Conservation (phyloP, 2,888 invertebrate genomes). For the Eupithecia centaureata region DNA sequence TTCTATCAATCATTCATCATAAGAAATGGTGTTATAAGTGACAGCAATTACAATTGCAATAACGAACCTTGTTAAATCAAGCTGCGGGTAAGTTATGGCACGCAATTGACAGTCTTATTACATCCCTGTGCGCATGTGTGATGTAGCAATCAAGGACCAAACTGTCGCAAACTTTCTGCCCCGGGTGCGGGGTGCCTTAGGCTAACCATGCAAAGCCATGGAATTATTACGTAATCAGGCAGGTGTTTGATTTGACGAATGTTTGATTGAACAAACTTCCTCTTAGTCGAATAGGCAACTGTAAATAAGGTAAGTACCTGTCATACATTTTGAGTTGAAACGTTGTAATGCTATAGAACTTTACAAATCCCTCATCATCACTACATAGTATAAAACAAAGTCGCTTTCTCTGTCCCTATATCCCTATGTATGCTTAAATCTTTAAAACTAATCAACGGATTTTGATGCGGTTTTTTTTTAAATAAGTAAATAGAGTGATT, state of each 20-base stretch:
- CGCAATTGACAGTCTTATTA: constrained; percentile 4
- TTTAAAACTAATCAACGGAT: no score
- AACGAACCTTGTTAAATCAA: neutral
- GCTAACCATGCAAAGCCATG: neutral
- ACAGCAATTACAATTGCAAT: neutral
- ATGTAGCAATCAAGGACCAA: constrained; percentile 36
- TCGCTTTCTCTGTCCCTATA: no score
- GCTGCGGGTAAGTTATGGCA: neutral
- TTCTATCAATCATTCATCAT: no score
- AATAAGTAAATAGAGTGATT: no score
- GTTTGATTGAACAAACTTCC: constrained; percentile 38
- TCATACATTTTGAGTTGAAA: neutral
- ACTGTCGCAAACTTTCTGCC: constrained; percentile 40
- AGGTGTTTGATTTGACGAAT: constrained; percentile 42
- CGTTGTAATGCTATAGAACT: neutral
- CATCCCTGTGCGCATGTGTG: constrained; percentile 25
- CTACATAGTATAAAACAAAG: no score
- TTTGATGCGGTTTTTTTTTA: no score
- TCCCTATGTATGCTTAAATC: no score
- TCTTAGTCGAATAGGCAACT: constrained; percentile 15
- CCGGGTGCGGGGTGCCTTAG: constrained; percentile 13
- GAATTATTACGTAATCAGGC: constrained; percentile 34
- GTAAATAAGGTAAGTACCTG: constrained; percentile 6
- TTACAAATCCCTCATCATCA: no score
- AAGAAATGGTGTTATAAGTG: neutral